These are phyloP conservation scores for Molorchus minor DNA, from an alignment of 2,888 invertebrate genomes.

Conservation along the genomic window DNA sequence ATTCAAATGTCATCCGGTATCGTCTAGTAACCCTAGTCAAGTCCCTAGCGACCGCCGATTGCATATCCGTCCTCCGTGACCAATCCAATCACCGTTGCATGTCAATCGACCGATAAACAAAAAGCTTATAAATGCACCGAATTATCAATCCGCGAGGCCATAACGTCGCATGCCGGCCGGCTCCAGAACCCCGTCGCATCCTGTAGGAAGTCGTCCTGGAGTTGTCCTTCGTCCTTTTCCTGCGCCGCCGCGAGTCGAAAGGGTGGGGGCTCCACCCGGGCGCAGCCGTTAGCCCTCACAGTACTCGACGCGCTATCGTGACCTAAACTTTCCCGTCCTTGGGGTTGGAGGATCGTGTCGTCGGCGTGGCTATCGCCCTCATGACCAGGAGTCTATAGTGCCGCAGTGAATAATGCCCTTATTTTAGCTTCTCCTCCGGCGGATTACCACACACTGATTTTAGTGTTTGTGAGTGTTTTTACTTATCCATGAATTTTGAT, in stretches of 20 bases:
- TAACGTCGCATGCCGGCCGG: conserved; percentile 33
- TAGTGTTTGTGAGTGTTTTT: conserved; percentile 29
- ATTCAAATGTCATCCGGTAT: too few relatives aligned
- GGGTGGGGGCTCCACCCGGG: conserved; percentile 62
- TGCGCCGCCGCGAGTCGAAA: conserved; percentile 54
- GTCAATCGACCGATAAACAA: too few relatives aligned
- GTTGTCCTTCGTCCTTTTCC: conserved; percentile 46
- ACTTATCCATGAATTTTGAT: conserved; percentile 23
- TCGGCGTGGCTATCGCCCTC: conserved; percentile 21
- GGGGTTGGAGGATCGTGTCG: conserved; percentile 27
- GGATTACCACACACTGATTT: conserved; percentile 6
- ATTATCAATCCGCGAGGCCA: conserved; percentile 27
- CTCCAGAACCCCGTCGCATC: conserved; percentile 40
- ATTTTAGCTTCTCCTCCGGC: too few relatives aligned
- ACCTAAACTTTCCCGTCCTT: conserved; percentile 38
- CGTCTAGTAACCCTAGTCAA: too few relatives aligned
- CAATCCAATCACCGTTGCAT: too few relatives aligned
- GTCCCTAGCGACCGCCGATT: too few relatives aligned
- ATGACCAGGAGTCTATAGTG: conserved; percentile 19
- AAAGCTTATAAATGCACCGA: too few relatives aligned
- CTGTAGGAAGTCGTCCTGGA: conserved; percentile 43
- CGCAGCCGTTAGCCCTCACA: conserved; percentile 60
- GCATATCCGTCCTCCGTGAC: too few relatives aligned
- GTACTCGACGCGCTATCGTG: conserved; percentile 55
- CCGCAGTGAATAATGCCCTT: too few relatives aligned